Evolutionary conservation across 2,888 invertebrate genomes (phyloP), one percentile per base, ranked within the genome.

Genomic region (Allophyes oxyacanthae): DNA sequence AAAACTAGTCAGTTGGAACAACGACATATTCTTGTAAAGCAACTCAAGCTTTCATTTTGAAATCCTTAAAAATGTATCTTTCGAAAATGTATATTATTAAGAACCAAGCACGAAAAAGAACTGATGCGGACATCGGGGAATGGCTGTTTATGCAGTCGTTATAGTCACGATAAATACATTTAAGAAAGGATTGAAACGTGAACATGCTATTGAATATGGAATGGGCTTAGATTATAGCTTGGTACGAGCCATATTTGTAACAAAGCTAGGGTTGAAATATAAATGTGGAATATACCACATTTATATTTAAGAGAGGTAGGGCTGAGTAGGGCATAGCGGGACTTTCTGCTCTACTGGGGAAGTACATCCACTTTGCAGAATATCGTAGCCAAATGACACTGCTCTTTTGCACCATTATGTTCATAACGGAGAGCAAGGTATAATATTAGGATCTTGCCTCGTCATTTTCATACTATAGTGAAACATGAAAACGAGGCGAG

Each of bases 161-260:
- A 34, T 33, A 36, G 51, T 72, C 73, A 63, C 69, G 72, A 68
- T 54, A 43, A 53, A 56, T 41, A 56, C 51, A 72, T 62, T 62
- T 48, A 48, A 7, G 13, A 51, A 46, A 38, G n/a, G 33, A 38
- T 48, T 33, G 20, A 34, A 43, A 7, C 34, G 13, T 41, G 40
- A 38, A 48, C 33, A 26, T 34, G 20, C 37, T 52, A 44, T 41
- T 11, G 14, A 51, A 49, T 34, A 55, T 5, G 14, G 26, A 56
- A 56, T 61, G 32, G 32, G 15, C n/a, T 46, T 10, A 36, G 30
- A 14, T 20, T 63, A 36, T 37, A 25, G 13, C 9, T 9, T 26
- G 10, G 10, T 9, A 15, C 41, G 40, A 55, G 15, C 58, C 48
- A 48, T 50, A 28, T 40, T 9, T 13, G 4, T 30, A 48, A 43